Conservation (phyloP, 1,140 invertebrate genomes). For the Atta colombica region DNA sequence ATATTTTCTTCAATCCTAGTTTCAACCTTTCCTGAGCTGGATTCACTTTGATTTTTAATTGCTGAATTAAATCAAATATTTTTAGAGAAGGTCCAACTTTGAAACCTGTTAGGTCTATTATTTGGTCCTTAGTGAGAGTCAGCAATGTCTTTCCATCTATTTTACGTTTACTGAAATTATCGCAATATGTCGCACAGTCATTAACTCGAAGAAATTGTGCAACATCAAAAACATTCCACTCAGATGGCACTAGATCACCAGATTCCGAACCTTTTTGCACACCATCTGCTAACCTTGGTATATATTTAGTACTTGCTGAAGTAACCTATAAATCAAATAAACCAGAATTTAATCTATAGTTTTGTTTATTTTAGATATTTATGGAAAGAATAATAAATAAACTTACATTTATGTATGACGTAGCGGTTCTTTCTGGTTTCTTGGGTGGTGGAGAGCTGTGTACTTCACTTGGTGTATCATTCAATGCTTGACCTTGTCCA, state of each 20-base stretch:
- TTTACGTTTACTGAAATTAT: slow-evolving; percentile 93
- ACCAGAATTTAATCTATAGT: slow-evolving; percentile 43
- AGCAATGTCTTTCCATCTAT: slow-evolving; percentile 94
- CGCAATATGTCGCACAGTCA: slow-evolving; percentile 95
- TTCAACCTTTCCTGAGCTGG: slow-evolving; percentile 90
- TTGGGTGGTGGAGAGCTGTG: slow-evolving; percentile 85
- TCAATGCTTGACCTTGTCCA: slow-evolving; percentile 82
- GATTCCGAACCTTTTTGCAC: slow-evolving; percentile 83
- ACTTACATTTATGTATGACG: slow-evolving; percentile 89
- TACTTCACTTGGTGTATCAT: slow-evolving; percentile 81
- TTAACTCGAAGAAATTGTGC: slow-evolving; percentile 95
- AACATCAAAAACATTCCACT: slow-evolving; percentile 95
- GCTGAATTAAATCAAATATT: slow-evolving; percentile 96
- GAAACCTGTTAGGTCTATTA: slow-evolving; percentile 95
- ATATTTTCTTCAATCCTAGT: slow-evolving; percentile 85
- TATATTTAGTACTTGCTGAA: slow-evolving; percentile 88
- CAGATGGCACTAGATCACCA: slow-evolving; percentile 89
- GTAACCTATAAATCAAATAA: slow-evolving; percentile 80
- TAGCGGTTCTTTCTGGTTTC: slow-evolving; percentile 86
- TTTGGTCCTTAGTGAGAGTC: slow-evolving; percentile 94
- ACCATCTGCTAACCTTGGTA: slow-evolving; percentile 90
- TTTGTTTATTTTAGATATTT: slow-evolving; percentile 12
- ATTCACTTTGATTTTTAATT: slow-evolving; percentile 94
- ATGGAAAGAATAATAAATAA: slow-evolving; percentile 12
- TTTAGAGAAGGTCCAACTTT: slow-evolving; percentile 98